phyloP scores from a whole-genome alignment of 2,113 vertebrate genomes.

The Cichladusa arquata region DNA sequence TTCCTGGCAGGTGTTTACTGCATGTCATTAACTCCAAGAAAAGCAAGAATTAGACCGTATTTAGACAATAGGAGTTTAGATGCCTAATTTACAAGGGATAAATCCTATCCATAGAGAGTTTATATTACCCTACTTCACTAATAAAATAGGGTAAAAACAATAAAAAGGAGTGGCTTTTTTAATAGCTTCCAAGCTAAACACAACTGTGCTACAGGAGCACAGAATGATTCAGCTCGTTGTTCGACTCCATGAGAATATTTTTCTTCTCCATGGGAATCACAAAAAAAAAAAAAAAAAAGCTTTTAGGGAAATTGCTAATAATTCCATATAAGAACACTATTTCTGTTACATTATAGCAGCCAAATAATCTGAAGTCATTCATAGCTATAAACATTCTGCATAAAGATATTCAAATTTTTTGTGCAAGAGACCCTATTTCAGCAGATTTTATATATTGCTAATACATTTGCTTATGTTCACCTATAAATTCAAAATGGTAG shows the following conservation, averaged over 20 bases:
- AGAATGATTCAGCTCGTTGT: not conserved
- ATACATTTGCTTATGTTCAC: not conserved
- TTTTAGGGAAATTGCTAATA: not conserved
- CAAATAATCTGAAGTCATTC: not conserved
- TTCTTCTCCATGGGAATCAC: not conserved
- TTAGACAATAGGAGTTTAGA: not conserved
- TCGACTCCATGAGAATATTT: not conserved
- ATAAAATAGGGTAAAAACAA: not conserved
- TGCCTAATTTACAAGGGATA: not conserved
- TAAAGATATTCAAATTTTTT: not conserved
- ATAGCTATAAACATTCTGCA: not conserved
- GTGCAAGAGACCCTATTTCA: not conserved
- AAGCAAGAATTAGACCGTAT: not conserved
- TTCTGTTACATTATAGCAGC: not conserved
- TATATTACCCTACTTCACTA: not conserved
- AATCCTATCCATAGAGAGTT: not conserved
- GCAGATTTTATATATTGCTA: not conserved
- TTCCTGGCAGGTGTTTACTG: not conserved
- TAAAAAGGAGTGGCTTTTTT: not conserved
- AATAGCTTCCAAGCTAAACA: not conserved
- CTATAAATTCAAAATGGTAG: not conserved
- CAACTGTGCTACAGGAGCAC: not conserved
- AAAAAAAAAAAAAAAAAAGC: not conserved
- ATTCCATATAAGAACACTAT: not conserved
- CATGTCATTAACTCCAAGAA: not conserved